Evolutionary conservation across 23 tunicate species (phyloP).

Genomic region (Ascidia mentula): DNA sequence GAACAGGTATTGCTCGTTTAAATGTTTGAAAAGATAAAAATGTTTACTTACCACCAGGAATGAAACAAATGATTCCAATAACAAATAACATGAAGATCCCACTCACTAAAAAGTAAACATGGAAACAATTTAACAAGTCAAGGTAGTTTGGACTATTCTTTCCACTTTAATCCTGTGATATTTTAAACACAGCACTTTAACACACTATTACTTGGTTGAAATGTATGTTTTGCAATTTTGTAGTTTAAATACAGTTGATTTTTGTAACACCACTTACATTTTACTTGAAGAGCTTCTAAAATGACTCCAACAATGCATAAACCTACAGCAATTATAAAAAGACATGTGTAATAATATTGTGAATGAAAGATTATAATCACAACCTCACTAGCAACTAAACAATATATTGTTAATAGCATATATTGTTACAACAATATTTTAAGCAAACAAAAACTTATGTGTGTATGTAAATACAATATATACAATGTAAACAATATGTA

Average conservation of each 20-base stretch:
- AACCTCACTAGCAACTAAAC: no score
- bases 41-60: conserved; percentile 83
- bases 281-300: conserved; percentile 70
- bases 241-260: not conserved
- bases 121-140: not conserved
- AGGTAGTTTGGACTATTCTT: not conserved
- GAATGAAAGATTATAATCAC: no score
- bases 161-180: not conserved
- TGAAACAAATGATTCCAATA: conserved; percentile 83
- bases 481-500: no score
- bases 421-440: no score
- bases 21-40: no score
- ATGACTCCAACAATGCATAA: conserved; percentile 83
- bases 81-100: conserved; percentile 95
- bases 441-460: no score
- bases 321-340: conserved; percentile 56
- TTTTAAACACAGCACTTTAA: not conserved
- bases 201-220: not conserved
- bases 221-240: no score
- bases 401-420: no score
- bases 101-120: conserved; percentile 59
- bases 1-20: no score
- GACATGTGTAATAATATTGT: no score
- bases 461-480: no score
- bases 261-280: conserved; percentile 51